Conservation (phyloP, 2,888 invertebrate genomes). For the Harpagoxenus sublaevis region DNA sequence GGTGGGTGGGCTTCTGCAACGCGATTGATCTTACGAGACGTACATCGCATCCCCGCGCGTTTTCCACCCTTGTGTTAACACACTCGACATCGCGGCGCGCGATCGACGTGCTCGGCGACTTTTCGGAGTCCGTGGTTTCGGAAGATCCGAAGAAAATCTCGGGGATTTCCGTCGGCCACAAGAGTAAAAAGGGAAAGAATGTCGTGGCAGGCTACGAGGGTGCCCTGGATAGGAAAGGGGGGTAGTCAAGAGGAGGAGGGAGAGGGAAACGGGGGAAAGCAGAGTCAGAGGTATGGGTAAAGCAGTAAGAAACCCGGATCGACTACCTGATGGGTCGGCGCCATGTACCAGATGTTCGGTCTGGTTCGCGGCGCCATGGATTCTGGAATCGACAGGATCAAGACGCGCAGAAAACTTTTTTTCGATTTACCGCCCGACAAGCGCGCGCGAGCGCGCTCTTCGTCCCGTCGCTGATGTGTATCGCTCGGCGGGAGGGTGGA, state of each 20-base stretch:
- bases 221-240: not conserved
- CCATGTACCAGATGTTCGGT: constrained; percentile 74
- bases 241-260: not conserved
- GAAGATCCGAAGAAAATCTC: constrained; percentile 72
- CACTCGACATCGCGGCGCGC: constrained; percentile 51
- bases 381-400: constrained; percentile 71
- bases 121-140: constrained; percentile 70
- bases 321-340: constrained; percentile 71
- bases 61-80: constrained; percentile 58
- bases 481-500: not conserved
- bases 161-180: constrained; percentile 67
- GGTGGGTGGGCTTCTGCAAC: not conserved
- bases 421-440: constrained; percentile 68
- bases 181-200: constrained; percentile 72
- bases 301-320: constrained; percentile 74
- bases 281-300: constrained; percentile 48
- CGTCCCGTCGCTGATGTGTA: constrained; percentile 49
- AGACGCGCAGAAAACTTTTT: constrained; percentile 64
- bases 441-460: constrained; percentile 17
- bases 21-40: constrained; percentile 65
- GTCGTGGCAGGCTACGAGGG: constrained; percentile 55
- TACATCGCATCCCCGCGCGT: constrained; percentile 52
- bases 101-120: constrained; percentile 63
- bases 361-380: constrained; percentile 65
- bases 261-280: not conserved